These are phyloP conservation scores for Pimephales promelas DNA, from an alignment of 2,113 vertebrate species.

Conservation along the genomic window DNA sequence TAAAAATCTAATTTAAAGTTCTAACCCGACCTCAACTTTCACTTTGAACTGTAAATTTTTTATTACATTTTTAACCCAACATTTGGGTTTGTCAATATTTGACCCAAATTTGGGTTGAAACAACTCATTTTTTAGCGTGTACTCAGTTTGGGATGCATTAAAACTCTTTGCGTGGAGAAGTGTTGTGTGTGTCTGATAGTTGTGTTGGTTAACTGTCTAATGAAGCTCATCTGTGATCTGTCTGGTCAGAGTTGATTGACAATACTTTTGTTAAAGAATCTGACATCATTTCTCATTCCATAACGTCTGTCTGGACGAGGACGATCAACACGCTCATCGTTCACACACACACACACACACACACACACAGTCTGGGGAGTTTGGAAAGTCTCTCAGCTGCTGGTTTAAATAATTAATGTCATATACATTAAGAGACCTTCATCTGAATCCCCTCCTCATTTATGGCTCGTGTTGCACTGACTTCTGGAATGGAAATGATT, in stretches of 20 bases:
- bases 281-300: slow-evolving; percentile 76
- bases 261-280: slow-evolving; percentile 79
- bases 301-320: slow-evolving; percentile 6
- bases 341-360: slow-evolving; percentile 3
- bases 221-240: slow-evolving; percentile 59
- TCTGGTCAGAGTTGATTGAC: slow-evolving; percentile 70
- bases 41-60: too few relatives aligned
- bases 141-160: too few relatives aligned
- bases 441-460: slow-evolving; percentile 57
- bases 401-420: slow-evolving; percentile 74
- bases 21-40: too few relatives aligned
- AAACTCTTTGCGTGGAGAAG: too few relatives aligned
- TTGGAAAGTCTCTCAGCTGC: slow-evolving; percentile 13
- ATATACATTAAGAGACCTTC: slow-evolving; percentile 77
- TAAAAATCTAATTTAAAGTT: too few relatives aligned
- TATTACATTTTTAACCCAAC: too few relatives aligned
- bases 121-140: too few relatives aligned
- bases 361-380: slow-evolving; percentile 5
- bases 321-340: neutral
- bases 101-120: too few relatives aligned
- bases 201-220: slow-evolving; percentile 24
- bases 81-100: too few relatives aligned
- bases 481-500: slow-evolving; percentile 52
- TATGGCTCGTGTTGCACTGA: slow-evolving; percentile 60
- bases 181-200: too few relatives aligned